Percentiles rank a stretch among this genome's conserved stretches.
Evolutionary conservation across 2,888 invertebrate species (phyloP).

Genomic region (Perdita meconis): DNA sequence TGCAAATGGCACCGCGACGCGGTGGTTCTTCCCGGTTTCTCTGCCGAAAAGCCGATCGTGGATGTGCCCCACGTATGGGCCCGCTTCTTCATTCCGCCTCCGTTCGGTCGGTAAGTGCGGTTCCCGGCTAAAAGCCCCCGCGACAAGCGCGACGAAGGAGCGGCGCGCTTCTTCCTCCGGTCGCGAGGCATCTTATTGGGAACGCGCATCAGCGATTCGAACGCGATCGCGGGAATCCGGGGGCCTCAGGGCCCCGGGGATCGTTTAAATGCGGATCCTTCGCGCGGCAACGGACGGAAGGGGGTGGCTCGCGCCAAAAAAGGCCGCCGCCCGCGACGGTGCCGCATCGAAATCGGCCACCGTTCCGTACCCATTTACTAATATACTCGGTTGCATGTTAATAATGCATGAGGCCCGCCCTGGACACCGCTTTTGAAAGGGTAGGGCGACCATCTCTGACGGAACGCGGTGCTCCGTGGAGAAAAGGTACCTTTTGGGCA

Average conservation of each 20-base stretch:
- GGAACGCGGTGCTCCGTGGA: too few species aligned
- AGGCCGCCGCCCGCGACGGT: constrained; percentile 45
- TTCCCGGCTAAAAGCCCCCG: constrained; percentile 28
- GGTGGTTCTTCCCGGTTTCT: constrained; percentile 67
- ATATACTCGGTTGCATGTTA: constrained; percentile 50
- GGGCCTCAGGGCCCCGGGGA: neutral
- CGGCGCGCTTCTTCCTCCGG: constrained; percentile 31
- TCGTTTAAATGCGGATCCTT: constrained; percentile 65
- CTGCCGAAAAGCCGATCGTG: constrained; percentile 47
- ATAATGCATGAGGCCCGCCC: constrained; percentile 61
- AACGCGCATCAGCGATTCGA: constrained; percentile 50
- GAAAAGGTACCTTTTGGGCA: too few species aligned
- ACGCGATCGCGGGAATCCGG: constrained; percentile 59
- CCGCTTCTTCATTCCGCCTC: constrained; percentile 33
- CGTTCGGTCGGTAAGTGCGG: neutral
- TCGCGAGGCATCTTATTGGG: constrained; percentile 58
- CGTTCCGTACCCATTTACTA: constrained; percentile 50
- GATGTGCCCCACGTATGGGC: constrained; percentile 53
- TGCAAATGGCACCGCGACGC: constrained; percentile 72
- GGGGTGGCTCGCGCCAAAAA: constrained; percentile 42
- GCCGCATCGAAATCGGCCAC: constrained; percentile 47
- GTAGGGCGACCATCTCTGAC: neutral
- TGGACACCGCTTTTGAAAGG: neutral
- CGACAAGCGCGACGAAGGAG: neutral
- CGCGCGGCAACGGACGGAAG: constrained; percentile 32